A percentile compares a stretch with the other conserved stretches of the same genome.
Evolutionary conservation across 2,888 invertebrate genomes (phyloP).

Genomic region (Minunthozetes semirufus): DNA sequence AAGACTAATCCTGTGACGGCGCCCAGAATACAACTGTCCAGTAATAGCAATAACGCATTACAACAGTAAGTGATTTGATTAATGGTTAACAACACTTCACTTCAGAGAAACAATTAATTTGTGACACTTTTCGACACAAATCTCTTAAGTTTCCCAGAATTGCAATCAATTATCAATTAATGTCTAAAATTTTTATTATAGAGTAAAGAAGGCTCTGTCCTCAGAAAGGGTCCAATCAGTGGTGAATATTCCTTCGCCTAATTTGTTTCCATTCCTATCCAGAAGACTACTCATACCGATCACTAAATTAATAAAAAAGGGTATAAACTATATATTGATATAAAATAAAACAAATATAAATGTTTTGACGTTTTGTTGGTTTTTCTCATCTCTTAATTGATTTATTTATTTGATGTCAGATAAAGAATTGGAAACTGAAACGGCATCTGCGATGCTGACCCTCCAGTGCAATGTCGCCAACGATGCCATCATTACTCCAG

Average conservation of each 20-base stretch:
- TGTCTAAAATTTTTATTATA: neutral
- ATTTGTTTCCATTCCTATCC: slow-evolving; percentile 11
- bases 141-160: too few species aligned
- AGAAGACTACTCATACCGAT: slow-evolving; percentile 34
- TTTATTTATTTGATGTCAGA: slow-evolving; percentile 37
- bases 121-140: neutral
- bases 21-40: slow-evolving; percentile 19
- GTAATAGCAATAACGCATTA: slow-evolving; percentile 1
- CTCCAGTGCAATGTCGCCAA: slow-evolving; percentile 61
- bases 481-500: neutral
- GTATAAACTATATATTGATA: neutral
- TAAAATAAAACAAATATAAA: neutral
- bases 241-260: slow-evolving; percentile 22
- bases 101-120: neutral
- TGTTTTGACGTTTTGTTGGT: too few species aligned
- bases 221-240: slow-evolving; percentile 16
- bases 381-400: neutral
- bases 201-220: neutral
- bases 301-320: slow-evolving; percentile 27
- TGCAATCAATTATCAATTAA: neutral
- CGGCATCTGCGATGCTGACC: slow-evolving; percentile 76
- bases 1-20: slow-evolving; percentile 30
- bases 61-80: neutral
- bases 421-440: slow-evolving; percentile 60
- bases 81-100: neutral